Evolutionary conservation across 1,140 invertebrate species (phyloP), one percentile per base, ranked within the genome.

Genomic region (Vanessa atalanta): DNA sequence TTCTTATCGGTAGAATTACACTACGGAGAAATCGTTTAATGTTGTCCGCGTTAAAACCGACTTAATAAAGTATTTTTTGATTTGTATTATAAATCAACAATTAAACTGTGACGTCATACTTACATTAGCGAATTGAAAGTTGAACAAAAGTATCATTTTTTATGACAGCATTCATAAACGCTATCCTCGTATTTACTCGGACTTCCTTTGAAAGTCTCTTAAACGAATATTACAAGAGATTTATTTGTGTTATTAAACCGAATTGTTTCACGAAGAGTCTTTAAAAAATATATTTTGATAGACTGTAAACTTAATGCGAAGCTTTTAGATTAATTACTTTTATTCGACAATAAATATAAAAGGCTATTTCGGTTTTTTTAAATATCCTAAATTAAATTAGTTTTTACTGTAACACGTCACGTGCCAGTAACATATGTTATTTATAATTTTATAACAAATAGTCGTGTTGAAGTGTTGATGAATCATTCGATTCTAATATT

Each of bases 181-280:
- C 2, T 26, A 57, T 57, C 53, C 53, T 23, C 53, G 23, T 11
- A 23, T 57, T 53, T n/a, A n/a, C 50, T 53, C n/a, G 14, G 13
- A 50, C 13, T 12, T 50, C 48, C 15, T 53, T 53, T 53, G 50
- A 53, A 16, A 57, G n/a, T 23, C 20, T 53, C 16, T 53, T 53
- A 5, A 20, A 57, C 20, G 20, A 12, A 11, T 50, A 8, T 57
- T 23, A 57, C 53, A 57, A 57, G 23, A 57, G 53, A 57, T 57
- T 57, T 57, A 57, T 57, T 23, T 12, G 50, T 8, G 53, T 57
- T 57, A 57, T 57, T 57, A 57, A 57, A 57, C 37, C 37, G 20
- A 57, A 23, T 7, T 23, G 9, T 57, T 57, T 11, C 48, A 50
- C 26, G 14, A 51, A 15, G 11, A 11, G 23, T 13, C 12, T 57